Evolutionary conservation across 2,113 vertebrate species (phyloP), one percentile per base, ranked within the genome.

Genomic region (Mus musculus): DNA sequence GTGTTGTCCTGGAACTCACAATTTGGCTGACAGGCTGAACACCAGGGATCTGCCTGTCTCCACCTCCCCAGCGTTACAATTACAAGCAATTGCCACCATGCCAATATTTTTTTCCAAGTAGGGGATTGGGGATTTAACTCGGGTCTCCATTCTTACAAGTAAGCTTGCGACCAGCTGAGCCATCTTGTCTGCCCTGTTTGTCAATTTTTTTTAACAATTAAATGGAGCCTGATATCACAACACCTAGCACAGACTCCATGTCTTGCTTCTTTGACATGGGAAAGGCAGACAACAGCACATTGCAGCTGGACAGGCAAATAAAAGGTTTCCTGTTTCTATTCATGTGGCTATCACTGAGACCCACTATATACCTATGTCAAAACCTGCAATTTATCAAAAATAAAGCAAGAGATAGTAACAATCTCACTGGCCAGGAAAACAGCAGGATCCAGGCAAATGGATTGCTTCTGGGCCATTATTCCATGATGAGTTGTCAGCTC

Each of bases 371-470:
- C 63, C 82, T 71, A 49, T 94, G 77, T 92, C 96, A 95, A 96
- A 97, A 88, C 96, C 96, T 87, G 39, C 71, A 95, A 95, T 97
- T 95, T 69, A 63, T 78, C 87, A 95, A 84, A 90, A 54, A 46
- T 88, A 95, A 95, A 89, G 81, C 82, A 80, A 93, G 67, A 33
- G 90, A 81, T 39, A 84, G 91, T 42, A 93, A 49, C 28, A 93
- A 22, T 19, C 56, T 96, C 72, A 12, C 20, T 90, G 61, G 80
- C 78, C 89, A 92, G 80, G 72, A 86, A 90, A 82, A 8, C 93
- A 22, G 59, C 42, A 56, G 59, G 86, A 95, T 84, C 33, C 56
- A 91, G 73, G 65, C 49, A 95, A 81, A 95, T n/a, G 88, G 81
- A 46, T 72, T 92, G 93, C 81, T 95, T 96, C 49, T 61, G 16